These are phyloP conservation scores for Agriopis marginaria DNA, from an alignment of 2,888 invertebrate genomes.

Conservation along the genomic window DNA sequence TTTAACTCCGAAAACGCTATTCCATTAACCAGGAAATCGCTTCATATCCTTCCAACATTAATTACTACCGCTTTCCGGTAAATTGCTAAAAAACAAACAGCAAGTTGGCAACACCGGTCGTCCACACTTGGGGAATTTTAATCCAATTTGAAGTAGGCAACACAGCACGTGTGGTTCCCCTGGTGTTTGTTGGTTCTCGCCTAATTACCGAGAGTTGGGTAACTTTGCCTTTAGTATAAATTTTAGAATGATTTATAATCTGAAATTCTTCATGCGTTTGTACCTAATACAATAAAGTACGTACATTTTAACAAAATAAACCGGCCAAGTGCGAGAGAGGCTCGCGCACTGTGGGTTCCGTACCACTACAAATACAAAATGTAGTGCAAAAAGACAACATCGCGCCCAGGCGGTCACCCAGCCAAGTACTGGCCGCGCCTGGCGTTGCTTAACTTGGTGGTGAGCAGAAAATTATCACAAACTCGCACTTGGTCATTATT, in stretches of 20 bases:
- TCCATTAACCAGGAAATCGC: constrained; percentile 9
- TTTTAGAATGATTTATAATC: constrained; percentile 30
- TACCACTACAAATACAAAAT: no score
- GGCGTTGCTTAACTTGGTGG: no score
- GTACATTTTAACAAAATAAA: background rate
- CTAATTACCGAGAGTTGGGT: constrained; percentile 49
- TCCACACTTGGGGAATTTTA: constrained; percentile 47
- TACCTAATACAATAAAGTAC: background rate
- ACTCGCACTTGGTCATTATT: no score
- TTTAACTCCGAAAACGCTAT: background rate
- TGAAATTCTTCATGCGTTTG: background rate
- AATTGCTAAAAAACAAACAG: constrained; percentile 37
- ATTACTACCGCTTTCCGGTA: constrained; percentile 21
- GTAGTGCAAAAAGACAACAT: no score
- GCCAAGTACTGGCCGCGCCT: no score
- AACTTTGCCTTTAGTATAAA: constrained; percentile 42
- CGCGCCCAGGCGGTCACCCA: no score
- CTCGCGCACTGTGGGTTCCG: no score
- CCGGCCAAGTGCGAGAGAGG: no score
- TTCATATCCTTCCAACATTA: constrained; percentile 21
- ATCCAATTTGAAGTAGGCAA: constrained; percentile 45
- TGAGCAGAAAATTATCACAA: no score
- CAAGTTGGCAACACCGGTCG: constrained; percentile 36
- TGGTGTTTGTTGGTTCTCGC: constrained; percentile 50
- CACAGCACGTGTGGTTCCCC: constrained; percentile 38